Conservation (phyloP, 2,888 invertebrate genomes). For the Itoplectis maculator region DNA sequence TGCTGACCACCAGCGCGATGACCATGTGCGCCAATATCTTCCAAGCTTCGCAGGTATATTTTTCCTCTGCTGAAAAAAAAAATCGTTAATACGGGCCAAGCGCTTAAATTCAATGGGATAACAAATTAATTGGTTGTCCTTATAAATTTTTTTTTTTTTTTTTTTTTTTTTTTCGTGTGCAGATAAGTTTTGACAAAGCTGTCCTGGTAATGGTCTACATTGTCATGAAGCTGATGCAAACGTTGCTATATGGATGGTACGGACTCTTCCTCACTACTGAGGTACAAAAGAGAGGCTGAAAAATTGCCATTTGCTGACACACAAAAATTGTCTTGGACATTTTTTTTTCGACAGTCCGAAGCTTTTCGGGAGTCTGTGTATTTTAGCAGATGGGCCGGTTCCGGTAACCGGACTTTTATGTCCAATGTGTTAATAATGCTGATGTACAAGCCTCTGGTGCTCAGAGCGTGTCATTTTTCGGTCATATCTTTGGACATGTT, state of each 20-base stretch:
- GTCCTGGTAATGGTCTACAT: slow-evolving; percentile 39
- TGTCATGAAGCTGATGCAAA: slow-evolving; percentile 54
- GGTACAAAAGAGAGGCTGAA: slow-evolving; percentile 29
- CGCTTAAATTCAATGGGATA: not conserved
- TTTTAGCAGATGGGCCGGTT: slow-evolving; percentile 55
- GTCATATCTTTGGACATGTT: slow-evolving; percentile 66
- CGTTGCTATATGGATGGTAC: slow-evolving; percentile 63
- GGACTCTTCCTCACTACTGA: slow-evolving; percentile 56
- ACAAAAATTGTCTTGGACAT: not conserved
- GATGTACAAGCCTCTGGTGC: slow-evolving; percentile 45
- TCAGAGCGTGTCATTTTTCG: slow-evolving; percentile 56
- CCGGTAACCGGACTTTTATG: slow-evolving; percentile 52
- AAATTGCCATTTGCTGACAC: too few relatives aligned
- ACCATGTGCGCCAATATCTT: slow-evolving; percentile 74
- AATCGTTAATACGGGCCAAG: not conserved
- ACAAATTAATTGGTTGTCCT: too few relatives aligned
- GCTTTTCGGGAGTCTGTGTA: slow-evolving; percentile 54
- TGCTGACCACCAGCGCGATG: slow-evolving; percentile 70
- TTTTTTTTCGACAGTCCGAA: slow-evolving; percentile 49
- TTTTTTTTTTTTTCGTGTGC: not conserved
- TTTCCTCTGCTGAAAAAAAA: not conserved
- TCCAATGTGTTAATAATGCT: slow-evolving; percentile 59
- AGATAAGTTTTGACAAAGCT: slow-evolving; percentile 40
- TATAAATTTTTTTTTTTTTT: too few relatives aligned
- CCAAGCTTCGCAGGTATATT: slow-evolving; percentile 68